These are phyloP conservation scores for Felis chaus DNA, from an alignment of 2,113 vertebrate species.

Conservation along the genomic window DNA sequence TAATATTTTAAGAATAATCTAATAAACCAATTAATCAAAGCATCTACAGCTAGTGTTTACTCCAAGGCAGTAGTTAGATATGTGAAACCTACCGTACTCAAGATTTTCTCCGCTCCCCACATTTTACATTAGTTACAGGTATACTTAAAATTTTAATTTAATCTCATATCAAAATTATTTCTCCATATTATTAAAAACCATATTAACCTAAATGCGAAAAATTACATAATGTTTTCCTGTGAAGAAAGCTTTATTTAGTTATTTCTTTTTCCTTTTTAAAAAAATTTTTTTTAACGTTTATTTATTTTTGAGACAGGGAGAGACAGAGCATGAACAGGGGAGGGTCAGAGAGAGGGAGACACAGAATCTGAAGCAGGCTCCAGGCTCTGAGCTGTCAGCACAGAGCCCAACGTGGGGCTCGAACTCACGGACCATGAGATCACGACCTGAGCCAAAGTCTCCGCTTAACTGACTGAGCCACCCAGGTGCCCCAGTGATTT, in stretches of 20 bases:
- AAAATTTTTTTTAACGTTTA: no score
- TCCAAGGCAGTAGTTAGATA: background rate
- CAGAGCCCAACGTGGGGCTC: no score
- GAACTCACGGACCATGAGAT: no score
- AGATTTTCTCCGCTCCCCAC: background rate
- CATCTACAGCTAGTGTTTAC: background rate
- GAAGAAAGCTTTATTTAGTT: background rate
- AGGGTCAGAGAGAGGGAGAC: no score
- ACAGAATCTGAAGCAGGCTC: no score
- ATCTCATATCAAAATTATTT: background rate
- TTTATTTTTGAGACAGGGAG: no score
- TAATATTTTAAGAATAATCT: slow-evolving; percentile 20
- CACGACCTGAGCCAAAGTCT: no score
- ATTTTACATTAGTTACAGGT: background rate
- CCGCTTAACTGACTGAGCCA: no score
- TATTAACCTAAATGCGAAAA: background rate
- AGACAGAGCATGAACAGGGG: no score
- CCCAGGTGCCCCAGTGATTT: no score
- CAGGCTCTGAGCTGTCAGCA: no score
- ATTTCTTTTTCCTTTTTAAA: background rate
- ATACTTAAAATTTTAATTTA: background rate
- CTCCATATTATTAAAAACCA: background rate
- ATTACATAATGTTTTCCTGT: background rate
- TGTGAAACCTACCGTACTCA: background rate
- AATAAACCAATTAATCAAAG: background rate